Base-by-base conservation (phyloP, 2,888 invertebrate species). In the Herminia tarsipennalis region DNA sequence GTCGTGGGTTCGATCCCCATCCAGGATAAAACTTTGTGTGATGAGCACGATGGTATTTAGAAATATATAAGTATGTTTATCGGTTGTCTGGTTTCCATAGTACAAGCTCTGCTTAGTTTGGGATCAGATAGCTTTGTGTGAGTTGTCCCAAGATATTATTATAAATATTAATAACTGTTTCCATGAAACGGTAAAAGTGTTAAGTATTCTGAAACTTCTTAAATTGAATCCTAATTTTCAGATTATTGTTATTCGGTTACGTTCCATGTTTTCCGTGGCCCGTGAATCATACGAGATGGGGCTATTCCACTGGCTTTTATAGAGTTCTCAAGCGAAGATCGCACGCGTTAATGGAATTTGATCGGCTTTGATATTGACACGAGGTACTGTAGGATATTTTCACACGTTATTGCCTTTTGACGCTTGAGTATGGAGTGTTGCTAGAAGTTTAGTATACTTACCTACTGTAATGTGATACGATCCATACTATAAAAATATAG, bases 291-390 rank as follows among this genome's bases (percentile, higher is more conserved):
- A 45, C 21, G 43, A 39, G 43, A 62, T 61, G 43, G 53, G 54
- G 55, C 56, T 59, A 61, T 61, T 63, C 54, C 48, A 35, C 28
- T 34, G 36, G 59, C 46, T 67, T 66, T 71, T 69, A 71, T 66
- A 57, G 59, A 71, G 69, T 68, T 59, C 56, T 64, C 54, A 54
- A 44, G 51, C 53, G 50, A 56, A 56, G 58, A 64, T 61, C 62
- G 56, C 52, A 46, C 46, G 61, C 55, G 57, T 50, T 75, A 72
- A 73, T 73, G 71, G 76, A 76, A 77, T 79, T 76, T 73, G 70
- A 78, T 74, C 64, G 77, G 62, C 59, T 68, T 36, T 67, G 66
- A 74, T 78, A 76, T 75, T 70, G 70, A 73, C 66, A 67, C 62
- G 59, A 51, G 44, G 55, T 48, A 49, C 50, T 47, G 51, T 53